A percentile compares a stretch with the other conserved stretches of the same genome.
Conservation (phyloP, 1,140 invertebrate genomes). For the Zaprionus vittiger region DNA sequence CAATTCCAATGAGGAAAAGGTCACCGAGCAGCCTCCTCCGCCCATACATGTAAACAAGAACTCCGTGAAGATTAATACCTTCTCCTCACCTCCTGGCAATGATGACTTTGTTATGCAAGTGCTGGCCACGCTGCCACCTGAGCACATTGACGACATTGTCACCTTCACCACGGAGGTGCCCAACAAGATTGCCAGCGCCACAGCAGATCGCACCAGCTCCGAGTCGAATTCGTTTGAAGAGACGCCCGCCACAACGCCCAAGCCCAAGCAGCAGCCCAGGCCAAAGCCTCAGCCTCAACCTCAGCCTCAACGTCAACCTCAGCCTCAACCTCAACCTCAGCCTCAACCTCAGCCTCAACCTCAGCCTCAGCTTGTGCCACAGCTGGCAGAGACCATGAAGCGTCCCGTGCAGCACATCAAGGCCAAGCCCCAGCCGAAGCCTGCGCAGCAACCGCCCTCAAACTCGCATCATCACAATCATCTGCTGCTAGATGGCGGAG, state of each 20-base stretch:
- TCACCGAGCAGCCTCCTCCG: constrained; percentile 55
- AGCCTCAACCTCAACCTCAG: constrained; percentile 1
- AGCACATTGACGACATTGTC: constrained; percentile 60
- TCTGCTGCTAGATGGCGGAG: constrained; percentile 61
- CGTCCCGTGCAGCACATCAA: constrained; percentile 55
- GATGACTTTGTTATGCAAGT: constrained; percentile 79
- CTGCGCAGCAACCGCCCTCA: constrained; percentile 1
- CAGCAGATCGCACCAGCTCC: constrained; percentile 64
- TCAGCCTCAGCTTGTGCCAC: constrained; percentile 24
- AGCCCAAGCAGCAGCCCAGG: constrained; percentile 25
- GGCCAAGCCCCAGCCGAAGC: constrained; percentile 42
- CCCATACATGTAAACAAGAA: constrained; percentile 73
- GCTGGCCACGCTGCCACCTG: constrained; percentile 69
- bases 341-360: not conserved
- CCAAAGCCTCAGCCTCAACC: constrained; percentile 1
- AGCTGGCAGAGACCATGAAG: constrained; percentile 34
- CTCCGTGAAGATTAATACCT: constrained; percentile 68
- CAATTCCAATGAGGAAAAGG: constrained; percentile 1
- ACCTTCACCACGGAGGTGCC: constrained; percentile 77
- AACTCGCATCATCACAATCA: constrained; percentile 71
- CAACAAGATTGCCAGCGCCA: constrained; percentile 65
- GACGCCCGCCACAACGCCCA: constrained; percentile 34
- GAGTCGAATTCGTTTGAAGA: constrained; percentile 79
- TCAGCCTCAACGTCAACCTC: not conserved
- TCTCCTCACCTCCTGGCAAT: constrained; percentile 66